Evolutionary conservation across 1,140 invertebrate species (phyloP).

Genomic region (Megalonaias nervosa): DNA sequence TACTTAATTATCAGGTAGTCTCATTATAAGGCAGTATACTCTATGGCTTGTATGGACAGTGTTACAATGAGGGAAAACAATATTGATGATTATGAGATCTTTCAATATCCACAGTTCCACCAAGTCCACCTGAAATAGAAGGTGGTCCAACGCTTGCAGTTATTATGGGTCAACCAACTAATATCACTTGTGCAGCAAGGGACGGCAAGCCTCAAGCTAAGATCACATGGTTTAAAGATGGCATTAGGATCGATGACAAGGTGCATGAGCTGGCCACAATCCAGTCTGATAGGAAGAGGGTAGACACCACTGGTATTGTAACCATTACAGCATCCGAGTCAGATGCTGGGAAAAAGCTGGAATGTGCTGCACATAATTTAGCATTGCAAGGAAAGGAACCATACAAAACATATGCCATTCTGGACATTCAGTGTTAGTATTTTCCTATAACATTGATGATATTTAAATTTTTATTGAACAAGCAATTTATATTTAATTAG

Average conservation of each 20-base stretch:
- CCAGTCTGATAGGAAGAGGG: conserved; percentile 74
- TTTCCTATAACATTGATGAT: not conserved
- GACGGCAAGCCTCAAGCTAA: conserved; percentile 94
- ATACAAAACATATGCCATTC: conserved; percentile 50
- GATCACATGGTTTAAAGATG: conserved; percentile 57
- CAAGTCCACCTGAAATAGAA: conserved; percentile 89
- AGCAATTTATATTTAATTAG: no score
- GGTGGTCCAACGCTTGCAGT: conserved; percentile 81
- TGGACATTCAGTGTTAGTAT: conserved; percentile 71
- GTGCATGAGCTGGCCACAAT: conserved; percentile 38
- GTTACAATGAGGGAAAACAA: no score
- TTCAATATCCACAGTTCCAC: conserved; percentile 78
- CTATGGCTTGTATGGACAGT: no score
- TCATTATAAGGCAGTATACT: no score
- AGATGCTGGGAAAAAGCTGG: conserved; percentile 92
- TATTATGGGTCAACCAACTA: conserved; percentile 89
- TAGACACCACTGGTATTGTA: conserved; percentile 82
- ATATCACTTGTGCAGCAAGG: conserved; percentile 89
- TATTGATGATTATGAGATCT: no score
- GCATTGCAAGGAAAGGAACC: conserved; percentile 59
- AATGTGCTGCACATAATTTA: conserved; percentile 78
- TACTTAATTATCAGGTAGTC: no score
- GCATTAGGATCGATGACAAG: conserved; percentile 36
- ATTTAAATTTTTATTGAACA: not conserved
- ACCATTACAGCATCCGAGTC: conserved; percentile 82